Evolutionary conservation across 2,888 invertebrate species (phyloP).

Genomic region (Drosophila neotestacea): DNA sequence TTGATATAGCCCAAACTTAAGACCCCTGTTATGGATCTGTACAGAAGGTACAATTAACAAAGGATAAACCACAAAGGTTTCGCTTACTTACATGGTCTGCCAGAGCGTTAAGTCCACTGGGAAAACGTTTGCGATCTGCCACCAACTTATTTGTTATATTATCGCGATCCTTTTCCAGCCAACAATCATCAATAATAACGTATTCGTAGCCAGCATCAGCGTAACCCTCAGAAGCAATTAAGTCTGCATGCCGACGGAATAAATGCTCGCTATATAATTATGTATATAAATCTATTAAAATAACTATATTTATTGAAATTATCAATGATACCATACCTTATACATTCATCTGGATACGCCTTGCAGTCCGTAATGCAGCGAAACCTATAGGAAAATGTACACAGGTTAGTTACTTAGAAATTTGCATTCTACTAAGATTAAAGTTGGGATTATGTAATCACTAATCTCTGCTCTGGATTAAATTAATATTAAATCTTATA

Average conservation of each 20-base stretch:
- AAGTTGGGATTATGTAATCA: too few species aligned
- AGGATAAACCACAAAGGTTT: background rate
- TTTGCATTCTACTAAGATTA: too few species aligned
- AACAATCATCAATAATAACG: constrained; percentile 91
- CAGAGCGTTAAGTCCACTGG: constrained; percentile 89
- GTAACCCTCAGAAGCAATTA: constrained; percentile 89
- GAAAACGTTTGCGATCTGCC: constrained; percentile 89
- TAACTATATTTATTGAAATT: background rate
- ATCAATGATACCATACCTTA: constrained; percentile 85
- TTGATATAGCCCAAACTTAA: constrained; percentile 92
- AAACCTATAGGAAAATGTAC: constrained; percentile 77
- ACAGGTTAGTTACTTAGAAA: background rate
- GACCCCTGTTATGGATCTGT: constrained; percentile 89
- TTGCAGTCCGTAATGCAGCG: constrained; percentile 88
- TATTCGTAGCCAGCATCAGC: constrained; percentile 90
- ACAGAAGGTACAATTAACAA: background rate
- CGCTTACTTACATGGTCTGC: constrained; percentile 89
- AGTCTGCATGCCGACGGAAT: constrained; percentile 88
- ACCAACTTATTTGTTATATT: constrained; percentile 87
- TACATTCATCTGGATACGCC: constrained; percentile 88
- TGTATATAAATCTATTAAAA: background rate
- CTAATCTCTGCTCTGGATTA: too few species aligned
- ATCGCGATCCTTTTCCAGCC: constrained; percentile 89
- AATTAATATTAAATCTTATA: too few species aligned
- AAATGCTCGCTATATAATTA: constrained; percentile 87